A percentile compares a stretch with the other conserved stretches of the same genome.
These are phyloP conservation scores for Caenorhabditis auriculariae DNA, from an alignment of 2,888 invertebrate genomes.

Conservation along the genomic window DNA sequence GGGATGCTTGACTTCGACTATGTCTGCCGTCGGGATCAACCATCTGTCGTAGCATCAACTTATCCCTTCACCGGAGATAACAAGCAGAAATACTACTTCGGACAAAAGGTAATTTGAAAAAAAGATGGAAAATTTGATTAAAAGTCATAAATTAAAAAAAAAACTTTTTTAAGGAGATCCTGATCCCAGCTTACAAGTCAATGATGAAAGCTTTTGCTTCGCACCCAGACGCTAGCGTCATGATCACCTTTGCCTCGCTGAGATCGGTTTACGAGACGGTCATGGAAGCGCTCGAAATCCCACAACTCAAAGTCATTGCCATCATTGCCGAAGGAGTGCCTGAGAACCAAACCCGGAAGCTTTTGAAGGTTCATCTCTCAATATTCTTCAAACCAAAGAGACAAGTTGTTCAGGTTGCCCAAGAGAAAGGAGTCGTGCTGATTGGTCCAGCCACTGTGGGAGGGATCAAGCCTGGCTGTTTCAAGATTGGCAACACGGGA, in stretches of 20 bases:
- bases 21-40: slow-evolving; percentile 83
- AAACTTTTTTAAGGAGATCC: slow-evolving; percentile 40
- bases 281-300: slow-evolving; percentile 86
- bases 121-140: slow-evolving; percentile 71
- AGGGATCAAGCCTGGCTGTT: slow-evolving; percentile 96
- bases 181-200: slow-evolving; percentile 81
- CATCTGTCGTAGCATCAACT: slow-evolving; percentile 87
- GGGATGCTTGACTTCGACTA: slow-evolving; percentile 95
- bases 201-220: slow-evolving; percentile 94
- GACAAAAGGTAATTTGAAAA: slow-evolving; percentile 80
- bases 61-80: slow-evolving; percentile 95
- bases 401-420: slow-evolving; percentile 63
- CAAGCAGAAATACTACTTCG: slow-evolving; percentile 99
- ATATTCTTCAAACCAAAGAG: too few relatives aligned
- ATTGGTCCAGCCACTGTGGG: slow-evolving; percentile 79
- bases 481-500: slow-evolving; percentile 94
- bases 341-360: slow-evolving; percentile 92
- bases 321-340: slow-evolving; percentile 99
- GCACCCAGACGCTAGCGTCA: slow-evolving; percentile 89
- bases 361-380: slow-evolving; percentile 74
- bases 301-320: slow-evolving; percentile 83
- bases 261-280: slow-evolving; percentile 96
- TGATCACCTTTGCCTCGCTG: slow-evolving; percentile 93
- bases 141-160: too few relatives aligned
- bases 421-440: slow-evolving; percentile 81